A percentile compares a stretch with the other conserved stretches of the same genome.
These are phyloP conservation scores for Lucifuga dentata DNA, from an alignment of 2,113 vertebrate genomes.

Conservation along the genomic window DNA sequence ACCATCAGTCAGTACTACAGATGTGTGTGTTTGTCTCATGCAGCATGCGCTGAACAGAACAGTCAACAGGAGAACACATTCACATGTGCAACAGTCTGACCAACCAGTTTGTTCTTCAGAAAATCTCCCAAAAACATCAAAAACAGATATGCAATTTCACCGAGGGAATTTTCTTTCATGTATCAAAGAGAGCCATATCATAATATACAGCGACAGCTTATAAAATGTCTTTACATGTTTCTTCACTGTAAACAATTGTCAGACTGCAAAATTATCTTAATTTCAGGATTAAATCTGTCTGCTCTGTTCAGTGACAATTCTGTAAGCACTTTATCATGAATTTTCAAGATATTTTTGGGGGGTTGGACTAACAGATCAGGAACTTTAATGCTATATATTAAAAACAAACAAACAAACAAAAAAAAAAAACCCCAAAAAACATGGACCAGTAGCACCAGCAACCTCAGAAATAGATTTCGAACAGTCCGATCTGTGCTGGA, in stretches of 20 bases:
- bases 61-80: slow-evolving; percentile 69
- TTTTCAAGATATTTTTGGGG: slow-evolving; percentile 8
- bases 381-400: slow-evolving; percentile 36
- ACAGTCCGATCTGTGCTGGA: background rate
- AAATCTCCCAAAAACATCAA: slow-evolving; percentile 28
- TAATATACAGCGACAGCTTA: slow-evolving; percentile 64
- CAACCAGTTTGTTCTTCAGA: slow-evolving; percentile 39
- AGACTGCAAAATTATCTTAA: slow-evolving; percentile 49
- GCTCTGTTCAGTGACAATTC: slow-evolving; percentile 17
- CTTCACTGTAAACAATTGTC: slow-evolving; percentile 71
- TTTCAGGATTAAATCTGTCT: background rate
- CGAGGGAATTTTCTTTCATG: slow-evolving; percentile 25
- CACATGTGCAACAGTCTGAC: slow-evolving; percentile 61
- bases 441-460: slow-evolving; percentile 23
- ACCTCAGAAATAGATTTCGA: background rate
- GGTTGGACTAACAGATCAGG: slow-evolving; percentile 23
- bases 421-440: slow-evolving; percentile 38
- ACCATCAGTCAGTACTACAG: slow-evolving; percentile 77
- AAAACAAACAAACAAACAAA: background rate
- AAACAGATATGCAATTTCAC: slow-evolving; percentile 31
- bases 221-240: slow-evolving; percentile 61
- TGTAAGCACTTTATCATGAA: slow-evolving; percentile 16
- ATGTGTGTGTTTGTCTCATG: slow-evolving; percentile 79
- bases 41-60: slow-evolving; percentile 79
- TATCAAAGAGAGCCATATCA: slow-evolving; percentile 58